Evolutionary conservation across 2,888 invertebrate species (phyloP), one percentile per base, ranked within the genome.

Genomic region (Rhingia campestris): DNA sequence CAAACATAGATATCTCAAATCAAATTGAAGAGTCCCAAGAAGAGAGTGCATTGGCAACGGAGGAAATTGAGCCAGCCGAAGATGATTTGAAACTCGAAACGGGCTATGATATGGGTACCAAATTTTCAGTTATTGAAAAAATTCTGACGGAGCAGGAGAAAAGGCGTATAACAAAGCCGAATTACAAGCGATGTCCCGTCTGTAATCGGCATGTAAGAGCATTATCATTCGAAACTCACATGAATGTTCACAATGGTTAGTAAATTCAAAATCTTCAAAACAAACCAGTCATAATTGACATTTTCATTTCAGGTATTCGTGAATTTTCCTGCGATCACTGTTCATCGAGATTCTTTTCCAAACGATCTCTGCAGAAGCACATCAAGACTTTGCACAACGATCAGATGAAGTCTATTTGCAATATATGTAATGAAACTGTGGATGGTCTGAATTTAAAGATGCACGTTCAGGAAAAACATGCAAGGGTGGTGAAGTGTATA

Each of bases 191-290:
- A 22, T 85, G 85, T 22, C 33, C 54, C 2, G 45, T 85, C 35
- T 85, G 85, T 14, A 22, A 58, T 43, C 64, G 80, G 2, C 30
- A 72, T 45, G 72, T 85, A 1, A 59, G 72, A 58, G 30, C 37
- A 2, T 6, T 30, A 6, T 72, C 81, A 10, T 81, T 58, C n/a
- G n/a, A 54, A 6, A 33, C 80, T 2, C 85, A 85, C 37, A 85
- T 81, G 75, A 85, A 75, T 7, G 39, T 85, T 6, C 85, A 85
- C 45, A 70, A 76, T 32, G 85, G 85, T 85, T 30, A 4, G 81
- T 81, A 59, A 43, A 10, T 41, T n/a, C 7, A 30, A 22, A 33
- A 12, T 4, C 3, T 32, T 14, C 4, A 35, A 70, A 32, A 3
- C 12, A 22, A n/a, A 30, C 0, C 10, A 45, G 32, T 6, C 6